Conservation (phyloP, 1,140 invertebrate species). For the Muscidifurax raptorellus region DNA sequence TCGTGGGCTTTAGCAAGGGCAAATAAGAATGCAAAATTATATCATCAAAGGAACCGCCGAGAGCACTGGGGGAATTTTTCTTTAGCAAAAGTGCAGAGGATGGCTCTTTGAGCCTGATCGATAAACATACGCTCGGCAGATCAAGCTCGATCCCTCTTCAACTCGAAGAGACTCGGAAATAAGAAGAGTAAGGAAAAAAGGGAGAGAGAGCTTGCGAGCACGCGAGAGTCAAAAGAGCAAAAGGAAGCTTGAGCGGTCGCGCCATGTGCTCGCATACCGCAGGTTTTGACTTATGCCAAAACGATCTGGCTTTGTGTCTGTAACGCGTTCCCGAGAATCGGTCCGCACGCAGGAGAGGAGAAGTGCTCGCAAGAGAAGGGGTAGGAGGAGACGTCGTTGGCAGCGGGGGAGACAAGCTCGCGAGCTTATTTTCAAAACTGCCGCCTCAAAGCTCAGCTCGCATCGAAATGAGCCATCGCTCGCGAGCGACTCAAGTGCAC, state of each 20-base stretch:
- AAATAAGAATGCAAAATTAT: not conserved
- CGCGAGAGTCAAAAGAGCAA: not conserved
- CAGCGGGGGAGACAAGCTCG: slow-evolving; percentile 48
- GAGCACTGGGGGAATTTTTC: not conserved
- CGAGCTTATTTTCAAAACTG: slow-evolving; percentile 48
- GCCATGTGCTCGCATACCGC: slow-evolving; percentile 65
- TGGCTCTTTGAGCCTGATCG: not conserved
- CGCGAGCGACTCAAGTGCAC: slow-evolving; percentile 30
- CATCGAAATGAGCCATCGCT: slow-evolving; percentile 71
- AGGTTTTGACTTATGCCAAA: slow-evolving; percentile 75
- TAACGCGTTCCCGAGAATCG: slow-evolving; percentile 48
- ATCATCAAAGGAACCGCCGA: not conserved
- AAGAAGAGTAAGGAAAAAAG: slow-evolving; percentile 42
- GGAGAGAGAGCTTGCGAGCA: not conserved
- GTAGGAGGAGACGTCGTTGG: not conserved
- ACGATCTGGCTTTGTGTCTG: slow-evolving; percentile 73
- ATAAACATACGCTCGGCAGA: slow-evolving; percentile 7
- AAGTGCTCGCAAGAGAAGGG: not conserved
- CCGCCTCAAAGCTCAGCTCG: slow-evolving; percentile 53
- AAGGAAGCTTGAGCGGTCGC: slow-evolving; percentile 24
- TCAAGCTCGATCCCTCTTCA: slow-evolving; percentile 10
- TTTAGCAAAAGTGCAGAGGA: not conserved
- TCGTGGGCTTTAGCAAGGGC: not conserved
- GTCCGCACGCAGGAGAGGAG: not conserved
- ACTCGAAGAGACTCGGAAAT: slow-evolving; percentile 25